A percentile compares a stretch with the other conserved stretches of the same genome.
phyloP scores from a whole-genome alignment of 2,888 invertebrate genomes.

The Drosophila mimetica region DNA sequence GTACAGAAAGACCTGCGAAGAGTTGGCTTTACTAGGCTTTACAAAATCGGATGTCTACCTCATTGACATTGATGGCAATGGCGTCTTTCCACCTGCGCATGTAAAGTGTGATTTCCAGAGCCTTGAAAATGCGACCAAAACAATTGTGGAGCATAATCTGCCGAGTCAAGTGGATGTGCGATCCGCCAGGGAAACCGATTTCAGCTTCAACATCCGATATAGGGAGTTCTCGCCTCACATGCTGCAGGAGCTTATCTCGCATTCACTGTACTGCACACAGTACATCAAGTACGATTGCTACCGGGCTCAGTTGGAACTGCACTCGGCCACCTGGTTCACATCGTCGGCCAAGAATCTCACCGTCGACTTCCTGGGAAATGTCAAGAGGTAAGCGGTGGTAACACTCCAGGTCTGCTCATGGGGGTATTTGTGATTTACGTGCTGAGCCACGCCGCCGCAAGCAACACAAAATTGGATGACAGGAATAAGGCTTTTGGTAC shows the following conservation, averaged over 20 bases:
- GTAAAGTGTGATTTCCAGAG: conserved; percentile 97
- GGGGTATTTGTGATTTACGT: conserved; percentile 57
- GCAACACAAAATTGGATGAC: conserved; percentile 39
- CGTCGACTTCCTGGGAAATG: conserved; percentile 93
- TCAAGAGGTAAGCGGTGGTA: conserved; percentile 87
- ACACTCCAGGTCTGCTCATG: conserved; percentile 20
- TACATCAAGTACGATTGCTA: conserved; percentile 96
- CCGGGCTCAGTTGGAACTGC: conserved; percentile 93
- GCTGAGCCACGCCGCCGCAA: conserved; percentile 46
- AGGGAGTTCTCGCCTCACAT: conserved; percentile 95
- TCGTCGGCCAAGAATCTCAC: conserved; percentile 91
- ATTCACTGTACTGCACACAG: conserved; percentile 94
- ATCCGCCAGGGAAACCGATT: conserved; percentile 91
- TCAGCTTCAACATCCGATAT: conserved; percentile 93
- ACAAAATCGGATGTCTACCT: conserved; percentile 95
- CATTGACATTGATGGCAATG: conserved; percentile 97
- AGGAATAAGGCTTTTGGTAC: conserved; percentile 21
- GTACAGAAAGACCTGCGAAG: conserved; percentile 96
- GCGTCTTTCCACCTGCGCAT: conserved; percentile 94
- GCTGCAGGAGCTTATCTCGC: conserved; percentile 95
- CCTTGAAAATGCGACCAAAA: conserved; percentile 92
- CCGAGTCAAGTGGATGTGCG: conserved; percentile 95
- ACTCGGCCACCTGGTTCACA: conserved; percentile 95
- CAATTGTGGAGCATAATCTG: conserved; percentile 95
- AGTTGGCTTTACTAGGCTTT: conserved; percentile 93